Evolutionary conservation across 1,140 invertebrate genomes (phyloP).

Genomic region (Colletes gigas): DNA sequence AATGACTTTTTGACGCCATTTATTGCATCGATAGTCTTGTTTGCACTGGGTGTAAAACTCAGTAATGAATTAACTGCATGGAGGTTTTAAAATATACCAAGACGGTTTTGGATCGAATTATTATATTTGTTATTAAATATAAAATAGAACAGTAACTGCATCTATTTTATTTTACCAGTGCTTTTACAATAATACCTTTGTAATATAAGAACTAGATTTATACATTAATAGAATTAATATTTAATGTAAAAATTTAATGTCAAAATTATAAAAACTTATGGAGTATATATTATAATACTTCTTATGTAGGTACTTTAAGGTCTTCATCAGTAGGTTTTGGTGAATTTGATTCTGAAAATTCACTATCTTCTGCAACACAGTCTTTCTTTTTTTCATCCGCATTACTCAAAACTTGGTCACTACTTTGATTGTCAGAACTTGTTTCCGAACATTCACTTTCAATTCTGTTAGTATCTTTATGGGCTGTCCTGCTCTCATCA

Average conservation of each 20-base stretch:
- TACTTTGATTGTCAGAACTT: neutral
- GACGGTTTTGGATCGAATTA: neutral
- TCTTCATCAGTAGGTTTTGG: neutral
- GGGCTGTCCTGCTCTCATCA: conserved; percentile 11
- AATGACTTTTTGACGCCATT: conserved; percentile 14
- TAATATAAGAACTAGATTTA: neutral
- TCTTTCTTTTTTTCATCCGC: neutral
- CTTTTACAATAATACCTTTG: neutral
- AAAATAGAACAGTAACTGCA: neutral
- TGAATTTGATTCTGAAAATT: neutral
- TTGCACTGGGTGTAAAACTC: conserved; percentile 25
- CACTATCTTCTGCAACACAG: neutral
- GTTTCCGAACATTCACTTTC: neutral
- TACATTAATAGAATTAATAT: neutral
- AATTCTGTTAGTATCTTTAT: neutral
- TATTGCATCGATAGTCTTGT: conserved; percentile 15
- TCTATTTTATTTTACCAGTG: neutral
- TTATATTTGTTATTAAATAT: neutral
- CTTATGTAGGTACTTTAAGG: neutral
- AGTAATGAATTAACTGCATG: conserved; percentile 8
- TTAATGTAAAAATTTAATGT: neutral
- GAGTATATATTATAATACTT: neutral
- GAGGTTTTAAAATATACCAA: neutral
- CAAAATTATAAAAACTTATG: neutral
- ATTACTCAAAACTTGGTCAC: neutral